These are phyloP conservation scores for Strigamia maritima DNA, from an alignment of 2,888 invertebrate genomes.

Conservation along the genomic window DNA sequence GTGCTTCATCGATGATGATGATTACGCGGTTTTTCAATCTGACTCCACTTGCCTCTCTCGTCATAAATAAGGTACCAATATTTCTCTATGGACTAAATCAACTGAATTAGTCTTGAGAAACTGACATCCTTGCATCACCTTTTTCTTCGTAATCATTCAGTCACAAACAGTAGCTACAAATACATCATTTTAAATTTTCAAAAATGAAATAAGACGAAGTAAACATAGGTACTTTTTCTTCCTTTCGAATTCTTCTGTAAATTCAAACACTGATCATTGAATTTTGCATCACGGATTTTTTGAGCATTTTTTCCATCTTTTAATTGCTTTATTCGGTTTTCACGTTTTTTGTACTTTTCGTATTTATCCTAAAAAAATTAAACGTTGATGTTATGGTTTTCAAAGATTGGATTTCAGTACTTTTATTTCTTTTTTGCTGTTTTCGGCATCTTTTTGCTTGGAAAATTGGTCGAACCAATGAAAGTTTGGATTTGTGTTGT, in stretches of 20 bases:
- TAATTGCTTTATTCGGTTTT: not conserved
- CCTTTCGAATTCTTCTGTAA: conserved; percentile 64
- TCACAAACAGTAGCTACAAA: not conserved
- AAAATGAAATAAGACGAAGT: too few species aligned
- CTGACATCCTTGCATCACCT: conserved; percentile 63
- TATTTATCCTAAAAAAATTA: not conserved
- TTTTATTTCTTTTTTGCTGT: too few species aligned
- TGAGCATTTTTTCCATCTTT: conserved; percentile 63
- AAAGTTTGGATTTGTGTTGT: too few species aligned
- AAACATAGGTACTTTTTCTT: too few species aligned
- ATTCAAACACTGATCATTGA: conserved; percentile 86
- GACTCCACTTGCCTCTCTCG: conserved; percentile 70
- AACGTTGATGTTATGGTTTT: too few species aligned
- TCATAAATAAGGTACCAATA: conserved; percentile 51
- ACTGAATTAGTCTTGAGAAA: conserved; percentile 65
- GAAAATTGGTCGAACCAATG: too few species aligned
- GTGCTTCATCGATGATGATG: conserved; percentile 92
- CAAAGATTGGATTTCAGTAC: too few species aligned
- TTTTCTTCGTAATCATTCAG: conserved; percentile 58
- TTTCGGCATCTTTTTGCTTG: too few species aligned
- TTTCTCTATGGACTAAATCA: conserved; percentile 54
- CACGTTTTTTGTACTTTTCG: conserved; percentile 21
- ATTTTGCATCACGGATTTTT: conserved; percentile 68
- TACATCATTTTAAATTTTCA: too few species aligned
- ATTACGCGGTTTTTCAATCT: conserved; percentile 71